Evolutionary conservation across 2,888 invertebrate genomes (phyloP), one percentile per base, ranked within the genome.

Genomic region (Orthosia gracilis): DNA sequence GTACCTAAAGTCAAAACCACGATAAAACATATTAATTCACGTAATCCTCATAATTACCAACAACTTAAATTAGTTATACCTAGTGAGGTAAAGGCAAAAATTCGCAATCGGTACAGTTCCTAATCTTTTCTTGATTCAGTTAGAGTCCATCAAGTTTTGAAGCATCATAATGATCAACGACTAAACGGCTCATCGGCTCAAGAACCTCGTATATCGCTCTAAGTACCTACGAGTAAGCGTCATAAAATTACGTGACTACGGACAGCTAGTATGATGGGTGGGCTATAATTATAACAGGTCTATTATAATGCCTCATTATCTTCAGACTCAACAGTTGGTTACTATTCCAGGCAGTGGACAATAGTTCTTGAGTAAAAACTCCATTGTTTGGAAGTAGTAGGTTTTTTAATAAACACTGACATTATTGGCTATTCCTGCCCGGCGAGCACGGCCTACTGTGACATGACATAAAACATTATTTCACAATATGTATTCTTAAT

Each of bases 221-320:
- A 40, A 40, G 40, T 9, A 40, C 7, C 40, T 40, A 9, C 40
- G 7, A 40, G 40, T 40, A 55, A 12, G 21, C 45, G 63, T 11
- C 9, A 40, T 47, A 47, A 12, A 76, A 62, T 12, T 57, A 65
- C 65, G 76, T 76, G 78, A 69, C 61, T 21, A 57, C 17, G 40
- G 45, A 5, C 69, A 58, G 65, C 26, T 69, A 54, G 12, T 15
- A 15, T 31, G 15, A 63, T 15, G 12, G 21, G 2, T 11, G 18
- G 1, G 15, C 52, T 21, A 59, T 59, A 31, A 73, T 73, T 59
- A 73, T n/a, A 31, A 13, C 23, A 26, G 50, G 40, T 21, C 31
- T 65, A n/a, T 45, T 26, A 82, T 69, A 69, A 62, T 26, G 15
- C n/a, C 18, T 49, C 47, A 57, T 76, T 81, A 78, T 76, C 76